Conservation (phyloP, 2,797 vertebrate genomes). For the Tapera naevia region DNA sequence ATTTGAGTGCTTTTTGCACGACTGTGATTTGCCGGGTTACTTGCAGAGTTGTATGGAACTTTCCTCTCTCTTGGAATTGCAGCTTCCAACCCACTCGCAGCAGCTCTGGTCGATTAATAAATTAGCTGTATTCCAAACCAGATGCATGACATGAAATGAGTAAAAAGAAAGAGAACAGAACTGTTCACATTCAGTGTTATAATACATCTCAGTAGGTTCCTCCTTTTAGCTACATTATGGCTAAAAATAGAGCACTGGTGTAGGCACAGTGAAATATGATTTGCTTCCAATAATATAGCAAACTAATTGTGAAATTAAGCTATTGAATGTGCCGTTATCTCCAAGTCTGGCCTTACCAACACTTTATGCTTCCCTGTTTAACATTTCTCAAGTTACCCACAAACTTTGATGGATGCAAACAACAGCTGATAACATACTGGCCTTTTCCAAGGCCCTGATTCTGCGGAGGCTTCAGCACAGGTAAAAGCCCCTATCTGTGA, state of each 20-base stretch:
- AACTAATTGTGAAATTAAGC: slow-evolving; percentile 73
- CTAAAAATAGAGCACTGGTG: slow-evolving; percentile 76
- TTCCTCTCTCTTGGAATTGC: neutral
- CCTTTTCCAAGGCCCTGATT: neutral
- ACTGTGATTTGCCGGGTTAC: neutral
- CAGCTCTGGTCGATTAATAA: neutral
- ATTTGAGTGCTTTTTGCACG: neutral
- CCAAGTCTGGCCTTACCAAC: slow-evolving; percentile 55
- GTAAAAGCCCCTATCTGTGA: neutral
- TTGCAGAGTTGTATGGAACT: neutral
- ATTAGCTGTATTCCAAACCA: neutral
- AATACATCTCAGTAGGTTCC: slow-evolving; percentile 55
- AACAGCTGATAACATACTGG: neutral
- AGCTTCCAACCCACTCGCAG: neutral
- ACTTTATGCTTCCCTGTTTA: slow-evolving; percentile 37
- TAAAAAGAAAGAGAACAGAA: slow-evolving; percentile 40
- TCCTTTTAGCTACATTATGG: slow-evolving; percentile 68
- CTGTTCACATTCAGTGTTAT: slow-evolving; percentile 36
- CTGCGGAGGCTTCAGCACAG: neutral
- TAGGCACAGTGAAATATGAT: slow-evolving; percentile 75
- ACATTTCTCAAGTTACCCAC: slow-evolving; percentile 44
- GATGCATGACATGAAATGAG: neutral
- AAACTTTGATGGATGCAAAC: slow-evolving; percentile 45
- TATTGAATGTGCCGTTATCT: slow-evolving; percentile 51
- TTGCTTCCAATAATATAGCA: slow-evolving; percentile 76